These are phyloP conservation scores for Geothlypis trichas DNA, from an alignment of 2,113 vertebrate genomes.

Conservation along the genomic window DNA sequence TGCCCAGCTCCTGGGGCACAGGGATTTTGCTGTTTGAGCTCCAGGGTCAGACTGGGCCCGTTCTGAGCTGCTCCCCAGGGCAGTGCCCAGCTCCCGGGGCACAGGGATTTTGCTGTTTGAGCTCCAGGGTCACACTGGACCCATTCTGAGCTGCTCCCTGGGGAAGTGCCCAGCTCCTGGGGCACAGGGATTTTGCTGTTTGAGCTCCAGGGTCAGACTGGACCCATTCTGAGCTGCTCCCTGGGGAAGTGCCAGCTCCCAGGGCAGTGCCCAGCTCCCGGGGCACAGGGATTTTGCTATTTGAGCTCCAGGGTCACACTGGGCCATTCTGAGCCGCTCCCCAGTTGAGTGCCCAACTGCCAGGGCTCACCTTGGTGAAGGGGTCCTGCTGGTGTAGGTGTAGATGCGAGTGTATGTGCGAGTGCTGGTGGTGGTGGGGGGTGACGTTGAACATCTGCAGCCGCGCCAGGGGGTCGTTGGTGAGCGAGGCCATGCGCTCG, in stretches of 20 bases:
- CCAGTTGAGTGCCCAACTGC: rapidly evolving
- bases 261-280: no score
- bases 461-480: constrained; percentile 93
- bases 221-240: no score
- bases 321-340: rapidly evolving
- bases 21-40: no score
- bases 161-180: no score
- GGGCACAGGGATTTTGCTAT: neutral
- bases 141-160: no score
- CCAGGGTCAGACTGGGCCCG: neutral
- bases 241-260: no score
- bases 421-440: constrained; percentile 98
- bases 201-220: no score
- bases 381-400: constrained; percentile 98
- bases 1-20: no score
- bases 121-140: no score
- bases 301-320: rapidly evolving
- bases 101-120: no score
- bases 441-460: constrained; percentile 99
- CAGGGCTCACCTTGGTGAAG: constrained; percentile 92
- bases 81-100: no score
- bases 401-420: constrained; percentile 97
- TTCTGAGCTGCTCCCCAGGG: rapidly evolving
- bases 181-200: no score
- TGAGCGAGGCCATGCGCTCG: constrained; percentile 93